Evolutionary conservation across 2,113 vertebrate genomes (phyloP).

Genomic region (Vulpes lagopus): DNA sequence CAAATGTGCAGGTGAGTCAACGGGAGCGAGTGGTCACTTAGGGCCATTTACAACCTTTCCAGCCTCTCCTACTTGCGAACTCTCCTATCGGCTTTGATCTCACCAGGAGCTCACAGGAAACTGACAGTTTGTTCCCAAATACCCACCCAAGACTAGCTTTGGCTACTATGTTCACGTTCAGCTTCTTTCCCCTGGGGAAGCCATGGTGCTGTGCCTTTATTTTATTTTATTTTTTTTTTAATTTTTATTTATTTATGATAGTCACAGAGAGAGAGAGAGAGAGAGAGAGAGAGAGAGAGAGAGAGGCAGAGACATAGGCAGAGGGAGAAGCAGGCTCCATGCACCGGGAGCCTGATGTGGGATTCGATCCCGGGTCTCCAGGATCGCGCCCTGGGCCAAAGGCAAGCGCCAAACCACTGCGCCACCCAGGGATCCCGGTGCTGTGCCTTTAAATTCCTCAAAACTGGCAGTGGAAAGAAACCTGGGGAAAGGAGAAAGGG

Average conservation of each 20-base stretch:
- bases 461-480: conserved; percentile 10
- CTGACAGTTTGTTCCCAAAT: conserved; percentile 68
- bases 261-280: too few species aligned
- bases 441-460: conserved; percentile 46
- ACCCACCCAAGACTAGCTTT: conserved; percentile 44
- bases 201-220: conserved; percentile 10
- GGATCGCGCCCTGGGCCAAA: too few species aligned
- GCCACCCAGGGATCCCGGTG: too few species aligned
- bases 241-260: too few species aligned
- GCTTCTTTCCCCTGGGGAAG: conserved; percentile 49
- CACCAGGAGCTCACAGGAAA: conserved; percentile 75
- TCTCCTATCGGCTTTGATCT: conserved; percentile 74
- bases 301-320: too few species aligned
- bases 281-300: too few species aligned
- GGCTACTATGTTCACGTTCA: not conserved
- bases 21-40: conserved; percentile 36
- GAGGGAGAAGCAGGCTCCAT: too few species aligned
- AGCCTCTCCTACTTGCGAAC: conserved; percentile 23
- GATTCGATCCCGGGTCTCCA: too few species aligned
- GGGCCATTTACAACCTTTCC: conserved; percentile 39
- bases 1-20: not conserved
- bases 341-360: too few species aligned
- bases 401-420: too few species aligned
- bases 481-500: not conserved
- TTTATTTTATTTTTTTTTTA: too few species aligned